Evolutionary conservation across 2,113 vertebrate genomes (phyloP).

Genomic region (Benitochromis conjunctus): DNA sequence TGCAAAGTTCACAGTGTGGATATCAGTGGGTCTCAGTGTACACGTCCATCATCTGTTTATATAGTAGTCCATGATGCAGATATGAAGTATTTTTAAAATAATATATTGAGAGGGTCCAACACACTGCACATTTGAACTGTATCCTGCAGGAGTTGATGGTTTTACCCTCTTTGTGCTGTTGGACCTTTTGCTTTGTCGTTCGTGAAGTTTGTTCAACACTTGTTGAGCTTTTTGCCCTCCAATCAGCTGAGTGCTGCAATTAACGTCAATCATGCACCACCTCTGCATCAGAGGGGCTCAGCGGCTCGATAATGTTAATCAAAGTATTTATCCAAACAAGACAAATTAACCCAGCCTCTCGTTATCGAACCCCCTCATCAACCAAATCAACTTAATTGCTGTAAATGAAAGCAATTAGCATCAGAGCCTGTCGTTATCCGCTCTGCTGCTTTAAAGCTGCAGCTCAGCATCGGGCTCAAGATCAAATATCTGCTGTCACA

Average conservation of each 20-base stretch:
- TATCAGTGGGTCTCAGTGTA: neutral
- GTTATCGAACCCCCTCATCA: slow-evolving; percentile 39
- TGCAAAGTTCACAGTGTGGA: neutral
- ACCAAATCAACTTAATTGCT: slow-evolving; percentile 30
- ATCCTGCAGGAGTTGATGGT: neutral
- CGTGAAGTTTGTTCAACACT: neutral
- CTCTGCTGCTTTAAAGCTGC: neutral
- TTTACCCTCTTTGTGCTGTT: neutral
- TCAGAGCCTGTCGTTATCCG: neutral
- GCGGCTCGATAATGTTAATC: neutral
- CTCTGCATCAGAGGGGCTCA: neutral
- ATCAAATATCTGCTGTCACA: neutral
- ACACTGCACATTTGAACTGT: neutral
- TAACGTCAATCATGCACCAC: neutral
- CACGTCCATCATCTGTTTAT: neutral
- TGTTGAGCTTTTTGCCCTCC: neutral
- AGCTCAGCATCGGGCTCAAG: neutral
- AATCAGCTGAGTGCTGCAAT: slow-evolving; percentile 30
- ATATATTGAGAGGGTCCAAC: neutral
- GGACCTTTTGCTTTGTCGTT: neutral
- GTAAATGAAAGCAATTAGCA: slow-evolving; percentile 36
- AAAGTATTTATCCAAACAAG: slow-evolving; percentile 42
- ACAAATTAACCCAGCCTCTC: slow-evolving; percentile 26
- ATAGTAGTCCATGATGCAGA: neutral
- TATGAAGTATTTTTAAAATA: neutral